A percentile compares a stretch with the other conserved stretches of the same genome.
These are phyloP conservation scores for Trissolcus japonicus DNA, from an alignment of 2,888 invertebrate species.

Conservation along the genomic window DNA sequence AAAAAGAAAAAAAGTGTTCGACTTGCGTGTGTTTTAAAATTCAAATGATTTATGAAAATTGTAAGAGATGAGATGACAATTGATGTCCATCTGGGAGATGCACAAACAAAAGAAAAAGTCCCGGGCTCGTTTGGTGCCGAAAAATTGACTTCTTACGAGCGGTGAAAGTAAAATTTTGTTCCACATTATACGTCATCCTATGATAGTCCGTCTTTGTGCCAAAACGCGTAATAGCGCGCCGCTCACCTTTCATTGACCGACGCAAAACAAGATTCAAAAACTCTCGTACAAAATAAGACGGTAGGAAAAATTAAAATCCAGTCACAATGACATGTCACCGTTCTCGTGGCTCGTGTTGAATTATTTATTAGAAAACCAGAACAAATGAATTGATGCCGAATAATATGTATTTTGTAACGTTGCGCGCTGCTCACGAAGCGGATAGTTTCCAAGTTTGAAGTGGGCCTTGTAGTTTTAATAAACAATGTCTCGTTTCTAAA, in stretches of 20 bases:
- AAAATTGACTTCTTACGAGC: conserved; percentile 20
- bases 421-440: neutral
- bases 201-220: conserved; percentile 1
- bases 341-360: neutral
- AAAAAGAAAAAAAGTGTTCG: too few species aligned
- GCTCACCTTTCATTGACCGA: neutral
- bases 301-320: neutral
- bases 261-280: neutral
- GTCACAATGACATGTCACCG: neutral
- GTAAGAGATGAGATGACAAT: neutral
- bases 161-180: conserved; percentile 34
- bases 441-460: too few species aligned
- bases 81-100: neutral
- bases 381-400: neutral
- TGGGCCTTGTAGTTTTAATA: conserved; percentile 13
- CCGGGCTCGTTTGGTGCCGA: neutral
- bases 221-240: neutral
- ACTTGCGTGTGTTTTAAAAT: too few species aligned
- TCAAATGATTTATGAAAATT: too few species aligned
- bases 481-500: conserved; percentile 46
- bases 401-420: neutral
- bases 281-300: neutral
- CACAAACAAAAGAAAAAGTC: conserved; percentile 7
- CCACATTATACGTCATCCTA: conserved; percentile 10
- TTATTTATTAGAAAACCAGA: neutral